Base-by-base conservation (phyloP, 2,113 vertebrate genomes). In the Phylloscopus trochiloides region DNA sequence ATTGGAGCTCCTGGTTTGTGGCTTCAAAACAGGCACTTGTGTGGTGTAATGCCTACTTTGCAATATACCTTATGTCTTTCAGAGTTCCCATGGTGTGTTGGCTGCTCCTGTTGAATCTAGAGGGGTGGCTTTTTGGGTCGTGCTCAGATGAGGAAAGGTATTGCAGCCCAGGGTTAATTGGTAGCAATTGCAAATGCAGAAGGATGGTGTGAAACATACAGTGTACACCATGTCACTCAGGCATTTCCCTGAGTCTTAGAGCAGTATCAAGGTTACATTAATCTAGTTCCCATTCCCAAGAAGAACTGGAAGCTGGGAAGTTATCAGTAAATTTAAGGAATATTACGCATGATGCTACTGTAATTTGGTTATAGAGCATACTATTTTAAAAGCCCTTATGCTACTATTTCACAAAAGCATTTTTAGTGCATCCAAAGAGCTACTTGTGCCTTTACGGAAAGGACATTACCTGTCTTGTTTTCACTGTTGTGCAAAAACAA, bases 331-430 rank as follows among this genome's bases (percentile, higher is more conserved):
- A 88, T 79, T 12, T 70, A 85, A 73, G 42, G 68, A 95, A n/a
- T 55, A 68, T 86, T 87, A 59, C 6, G 6, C 22, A 51, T 18
- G 32, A 59, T 86, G 45, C 55, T 65, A 48, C 70, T 51, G n/a
- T 79, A 68, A 94, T 66, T 77, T 80, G 28, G 36, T 78, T 84
- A 38, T 61, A 91, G n/a, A 70, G 25, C 2, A 4, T 73, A 58
- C 32, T 89, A 52, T 86, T 96, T 87, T 57, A 71, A 94, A 96
- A 88, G 28, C 5, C 13, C 19, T 87, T 78, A 40, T 66, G 18
- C 31, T 85, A 47, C 74, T 76, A 75, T 82, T 92, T 52, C 67
- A 72, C 32, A 71, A 72, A 80, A 67, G 21, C 59, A 57, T 66
- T 76, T 86, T 81, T 31, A 67, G 32, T 76, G 28, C 22, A 28